Evolutionary conservation across 2,888 invertebrate genomes (phyloP), one percentile per base, ranked within the genome.

Genomic region (Papilio gigon): DNA sequence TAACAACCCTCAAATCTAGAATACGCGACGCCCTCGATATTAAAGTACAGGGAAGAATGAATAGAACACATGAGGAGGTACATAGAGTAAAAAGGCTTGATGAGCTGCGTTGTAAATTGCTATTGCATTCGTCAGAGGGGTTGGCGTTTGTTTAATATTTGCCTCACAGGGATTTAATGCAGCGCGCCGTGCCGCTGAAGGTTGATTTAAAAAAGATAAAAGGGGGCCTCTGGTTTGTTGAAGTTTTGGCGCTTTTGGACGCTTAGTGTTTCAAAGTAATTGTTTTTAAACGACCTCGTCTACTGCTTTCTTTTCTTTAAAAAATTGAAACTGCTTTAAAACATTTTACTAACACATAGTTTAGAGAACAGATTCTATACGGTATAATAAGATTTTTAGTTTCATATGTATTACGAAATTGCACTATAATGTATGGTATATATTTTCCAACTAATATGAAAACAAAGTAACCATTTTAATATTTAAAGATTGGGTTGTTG

Each of bases 11-110:
- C 33, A 53, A 69, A 69, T 65, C 65, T 69, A 69, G 65, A 69
- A 69, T 61, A 60, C 37, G 61, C 61, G 69, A 65, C 69, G 61
- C 69, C 69, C 69, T 65, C 69, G 69, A 69, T 69, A 69, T 65
- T 65, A 65, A 61, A 65, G 68, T 50, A 53, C 53, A 42, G 65
- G 65, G 65, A 61, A 69, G 65, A 65, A 61, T 69, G 61, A 56
- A 65, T 61, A 44, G 65, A 53, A 42, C 42, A 40, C 42, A 61
- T 33, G 50, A 42, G 60, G 53, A 69, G 53, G 69, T 65, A 68
- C 53, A 61, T 37, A 56, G 61, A 60, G 64, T 50, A 64, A 68
- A 68, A 69, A 65, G 69, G 56, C 65, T 69, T 69, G 69, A 69
- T 69, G 69, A 69, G 69, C 69, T 65, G 50, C 25, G 22, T 30